Conservation (phyloP, 2,113 vertebrate species). For the Trematomus loennbergii region DNA sequence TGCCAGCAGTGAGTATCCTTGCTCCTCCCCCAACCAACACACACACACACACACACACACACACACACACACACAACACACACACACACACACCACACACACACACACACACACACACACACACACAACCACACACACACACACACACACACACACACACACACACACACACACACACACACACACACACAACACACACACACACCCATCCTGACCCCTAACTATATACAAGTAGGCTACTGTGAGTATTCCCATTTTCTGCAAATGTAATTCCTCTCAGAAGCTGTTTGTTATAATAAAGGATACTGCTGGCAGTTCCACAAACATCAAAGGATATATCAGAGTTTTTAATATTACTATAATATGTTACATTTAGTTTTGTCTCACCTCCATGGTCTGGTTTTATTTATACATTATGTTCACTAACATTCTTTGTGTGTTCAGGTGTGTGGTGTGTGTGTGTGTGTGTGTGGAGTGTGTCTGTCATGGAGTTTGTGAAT, state of each 20-base stretch:
- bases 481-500: slow-evolving; percentile 77
- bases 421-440: slow-evolving; percentile 22
- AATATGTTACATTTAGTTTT: neutral
- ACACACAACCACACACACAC: too few relatives aligned
- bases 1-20: slow-evolving; percentile 78
- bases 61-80: too few relatives aligned
- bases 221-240: neutral
- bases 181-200: too few relatives aligned
- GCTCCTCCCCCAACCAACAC: slow-evolving; percentile 64
- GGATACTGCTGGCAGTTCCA: too few relatives aligned
- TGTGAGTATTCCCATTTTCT: neutral
- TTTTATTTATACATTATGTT: neutral
- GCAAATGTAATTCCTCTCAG: too few relatives aligned
- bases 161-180: slow-evolving; percentile 12
- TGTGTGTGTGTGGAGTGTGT: slow-evolving; percentile 62
- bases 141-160: slow-evolving; percentile 17
- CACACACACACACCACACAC: too few relatives aligned
- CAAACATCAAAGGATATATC: too few relatives aligned
- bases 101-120: too few relatives aligned
- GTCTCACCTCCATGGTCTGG: neutral
- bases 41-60: slow-evolving; percentile 22
- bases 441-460: too few relatives aligned
- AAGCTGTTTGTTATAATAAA: neutral
- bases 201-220: neutral
- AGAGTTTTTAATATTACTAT: too few relatives aligned